Conservation (phyloP, 92 coral and sea anemone species). For the Parazoanthus atlanticus region DNA sequence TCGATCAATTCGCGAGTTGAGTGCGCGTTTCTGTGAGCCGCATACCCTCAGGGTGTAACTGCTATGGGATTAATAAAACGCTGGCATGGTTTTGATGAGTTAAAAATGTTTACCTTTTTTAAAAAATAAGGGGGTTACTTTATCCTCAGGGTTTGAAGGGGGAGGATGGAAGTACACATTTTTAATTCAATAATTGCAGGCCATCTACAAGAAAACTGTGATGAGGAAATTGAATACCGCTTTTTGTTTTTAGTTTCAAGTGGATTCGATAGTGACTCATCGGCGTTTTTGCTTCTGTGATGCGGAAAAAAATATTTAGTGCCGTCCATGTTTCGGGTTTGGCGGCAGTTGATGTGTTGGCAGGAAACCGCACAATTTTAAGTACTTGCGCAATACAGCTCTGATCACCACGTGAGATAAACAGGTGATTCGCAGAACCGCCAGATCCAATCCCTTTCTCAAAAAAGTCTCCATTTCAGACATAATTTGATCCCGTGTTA, state of each 20-base stretch:
- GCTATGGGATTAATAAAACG: constrained; percentile 7
- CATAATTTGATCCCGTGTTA: not conserved
- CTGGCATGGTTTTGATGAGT: not conserved
- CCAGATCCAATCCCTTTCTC: not conserved
- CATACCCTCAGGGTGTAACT: constrained; percentile 6
- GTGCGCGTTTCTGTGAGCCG: not conserved
- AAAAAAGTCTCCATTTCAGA: not conserved
- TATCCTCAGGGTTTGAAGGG: not conserved
- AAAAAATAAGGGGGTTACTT: constrained; percentile 3
- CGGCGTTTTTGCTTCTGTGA: constrained; percentile 1
- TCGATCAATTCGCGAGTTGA: not conserved
- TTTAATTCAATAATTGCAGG: not conserved
- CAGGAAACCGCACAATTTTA: constrained; percentile 48
- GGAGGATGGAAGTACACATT: not conserved
- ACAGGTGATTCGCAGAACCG: not conserved
- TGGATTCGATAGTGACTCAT: constrained; percentile 17
- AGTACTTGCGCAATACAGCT: constrained; percentile 32
- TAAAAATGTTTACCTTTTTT: not conserved
- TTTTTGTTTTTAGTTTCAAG: not conserved
- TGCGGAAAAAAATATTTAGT: not conserved
- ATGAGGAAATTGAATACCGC: not conserved
- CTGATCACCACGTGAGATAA: constrained; percentile 11
- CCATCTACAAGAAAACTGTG: not conserved
- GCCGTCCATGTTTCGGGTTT: constrained; percentile 9
- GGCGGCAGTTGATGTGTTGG: not conserved